Percentiles rank a stretch among this genome's conserved stretches.
phyloP scores from a whole-genome alignment of 2,797 vertebrate genomes.

The Heliangelus exortis region DNA sequence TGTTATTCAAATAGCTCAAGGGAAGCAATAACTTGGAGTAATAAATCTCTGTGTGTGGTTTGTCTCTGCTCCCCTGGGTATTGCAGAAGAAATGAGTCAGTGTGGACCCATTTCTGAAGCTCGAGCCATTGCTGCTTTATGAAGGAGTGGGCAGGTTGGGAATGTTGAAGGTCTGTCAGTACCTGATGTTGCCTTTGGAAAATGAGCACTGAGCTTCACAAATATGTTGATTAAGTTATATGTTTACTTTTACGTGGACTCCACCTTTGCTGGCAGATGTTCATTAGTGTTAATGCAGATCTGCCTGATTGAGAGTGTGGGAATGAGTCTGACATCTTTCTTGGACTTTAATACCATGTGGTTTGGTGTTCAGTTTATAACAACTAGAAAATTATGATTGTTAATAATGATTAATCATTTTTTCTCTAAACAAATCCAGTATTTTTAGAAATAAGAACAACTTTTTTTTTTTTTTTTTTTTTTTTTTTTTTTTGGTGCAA shows the following conservation, averaged over 20 bases:
- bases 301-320: neutral
- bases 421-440: conserved; percentile 48
- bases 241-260: neutral
- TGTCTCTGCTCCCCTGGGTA: conserved; percentile 46
- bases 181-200: conserved; percentile 16
- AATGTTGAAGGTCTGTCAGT: neutral
- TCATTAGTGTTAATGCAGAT: neutral
- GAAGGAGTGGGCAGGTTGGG: conserved; percentile 33
- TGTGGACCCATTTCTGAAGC: conserved; percentile 33
- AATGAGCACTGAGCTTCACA: neutral
- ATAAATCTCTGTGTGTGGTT: conserved; percentile 64
- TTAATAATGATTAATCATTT: conserved; percentile 60
- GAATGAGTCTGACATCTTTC: neutral
- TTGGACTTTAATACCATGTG: neutral
- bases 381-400: conserved; percentile 29
- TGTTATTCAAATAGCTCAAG: conserved; percentile 59
- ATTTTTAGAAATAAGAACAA: conserved; percentile 55
- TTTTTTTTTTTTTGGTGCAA: neutral
- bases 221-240: neutral
- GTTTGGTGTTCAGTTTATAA: neutral
- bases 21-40: conserved; percentile 59
- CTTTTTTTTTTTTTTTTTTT: neutral
- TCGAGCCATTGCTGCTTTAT: neutral
- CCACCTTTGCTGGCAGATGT: neutral
- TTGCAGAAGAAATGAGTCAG: conserved; percentile 62